phyloP scores from a whole-genome alignment of 2,797 vertebrate genomes.

The Falco concolor region DNA sequence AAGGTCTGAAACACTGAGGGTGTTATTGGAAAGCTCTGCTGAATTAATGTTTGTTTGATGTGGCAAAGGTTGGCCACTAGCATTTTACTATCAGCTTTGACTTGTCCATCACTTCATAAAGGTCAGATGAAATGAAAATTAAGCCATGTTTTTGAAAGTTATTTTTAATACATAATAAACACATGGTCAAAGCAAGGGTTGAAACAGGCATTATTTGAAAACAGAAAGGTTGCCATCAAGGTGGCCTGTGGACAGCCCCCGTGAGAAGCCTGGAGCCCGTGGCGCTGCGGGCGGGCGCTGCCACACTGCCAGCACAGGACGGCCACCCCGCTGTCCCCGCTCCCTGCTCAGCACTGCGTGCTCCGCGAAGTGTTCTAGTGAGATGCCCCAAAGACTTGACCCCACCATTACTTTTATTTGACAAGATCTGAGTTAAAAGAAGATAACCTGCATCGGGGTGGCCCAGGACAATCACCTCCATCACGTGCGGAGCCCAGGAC shows the following conservation, averaged over 20 bases:
- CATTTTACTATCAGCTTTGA: neutral
- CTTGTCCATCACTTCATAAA: neutral
- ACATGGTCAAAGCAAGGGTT: neutral
- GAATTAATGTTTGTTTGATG: neutral
- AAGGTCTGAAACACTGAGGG: neutral
- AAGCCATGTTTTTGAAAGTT: neutral
- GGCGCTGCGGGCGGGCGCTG: no score
- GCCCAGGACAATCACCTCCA: neutral
- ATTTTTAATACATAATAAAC: neutral
- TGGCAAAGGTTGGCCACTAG: neutral
- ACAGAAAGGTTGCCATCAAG: neutral
- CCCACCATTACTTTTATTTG: neutral
- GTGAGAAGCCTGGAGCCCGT: neutral
- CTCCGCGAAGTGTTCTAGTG: accelerated
- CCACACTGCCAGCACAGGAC: no score
- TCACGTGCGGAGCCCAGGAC: no score
- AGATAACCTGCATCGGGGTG: neutral
- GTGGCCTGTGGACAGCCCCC: neutral
- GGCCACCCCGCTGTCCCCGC: neutral
- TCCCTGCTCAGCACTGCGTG: no score
- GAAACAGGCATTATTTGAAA: neutral
- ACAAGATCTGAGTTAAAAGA: neutral
- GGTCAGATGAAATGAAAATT: neutral
- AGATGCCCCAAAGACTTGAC: neutral
- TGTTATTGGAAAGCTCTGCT: neutral